phyloP scores from a whole-genome alignment of 2,797 vertebrate genomes.

The Megaceryle alcyon region DNA sequence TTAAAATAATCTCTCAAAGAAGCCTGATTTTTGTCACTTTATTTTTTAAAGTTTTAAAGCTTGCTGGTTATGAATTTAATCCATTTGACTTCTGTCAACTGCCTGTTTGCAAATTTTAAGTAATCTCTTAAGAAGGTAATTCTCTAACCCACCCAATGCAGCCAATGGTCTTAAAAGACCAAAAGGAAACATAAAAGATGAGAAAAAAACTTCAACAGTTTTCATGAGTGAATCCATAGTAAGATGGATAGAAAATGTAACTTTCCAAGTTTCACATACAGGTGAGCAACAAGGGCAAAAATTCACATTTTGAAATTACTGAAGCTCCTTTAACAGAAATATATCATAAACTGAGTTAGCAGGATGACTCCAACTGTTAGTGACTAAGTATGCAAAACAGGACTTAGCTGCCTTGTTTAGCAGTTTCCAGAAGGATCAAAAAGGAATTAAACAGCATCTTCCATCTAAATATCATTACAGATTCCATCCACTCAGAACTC shows the following conservation, averaged over 20 bases:
- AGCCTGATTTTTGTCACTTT: background rate
- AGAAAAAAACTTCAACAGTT: background rate
- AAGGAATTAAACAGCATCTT: background rate
- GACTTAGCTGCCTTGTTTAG: background rate
- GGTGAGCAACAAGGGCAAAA: background rate
- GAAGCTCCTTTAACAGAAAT: background rate
- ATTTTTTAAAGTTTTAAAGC: background rate
- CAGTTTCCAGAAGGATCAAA: background rate
- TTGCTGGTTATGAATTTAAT: background rate
- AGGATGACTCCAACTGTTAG: background rate
- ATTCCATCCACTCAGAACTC: background rate
- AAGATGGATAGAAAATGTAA: background rate
- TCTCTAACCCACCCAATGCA: background rate
- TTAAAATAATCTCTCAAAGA: background rate
- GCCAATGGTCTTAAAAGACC: background rate
- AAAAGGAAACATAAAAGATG: background rate
- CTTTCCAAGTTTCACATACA: background rate
- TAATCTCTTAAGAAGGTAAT: background rate
- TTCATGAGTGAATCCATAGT: background rate
- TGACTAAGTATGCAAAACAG: background rate
- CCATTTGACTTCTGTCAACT: background rate
- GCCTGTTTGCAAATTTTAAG: background rate
- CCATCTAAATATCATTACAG: background rate
- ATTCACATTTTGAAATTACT: background rate
- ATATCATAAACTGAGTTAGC: background rate